Base-by-base conservation (phyloP, 2,888 invertebrate genomes). In the Luperina nickerlii region DNA sequence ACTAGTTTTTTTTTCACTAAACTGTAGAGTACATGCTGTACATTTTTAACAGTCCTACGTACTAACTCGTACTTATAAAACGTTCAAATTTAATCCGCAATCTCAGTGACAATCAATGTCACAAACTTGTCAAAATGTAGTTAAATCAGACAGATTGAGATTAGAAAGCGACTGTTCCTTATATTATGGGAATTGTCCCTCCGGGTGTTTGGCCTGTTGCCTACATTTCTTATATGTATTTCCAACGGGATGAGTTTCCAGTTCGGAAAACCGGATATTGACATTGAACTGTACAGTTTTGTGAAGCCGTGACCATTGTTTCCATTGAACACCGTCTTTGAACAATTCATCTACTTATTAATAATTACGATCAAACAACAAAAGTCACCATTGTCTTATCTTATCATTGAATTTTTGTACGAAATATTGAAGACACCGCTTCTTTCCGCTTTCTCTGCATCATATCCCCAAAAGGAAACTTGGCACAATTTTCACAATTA, bases 381-480 rank as follows among this genome's bases (percentile, higher is more conserved):
- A 60, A 18, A 38, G 54, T 24, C 18, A 60, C n/a, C 18, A n/a
- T 38, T 60, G 18, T n/a, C 45, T 18, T 45, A 0, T 27, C 13
- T 1, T 32, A n/a, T 24, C n/a, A 20, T 45, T 45, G 3, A 27
- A 18, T 54, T 42, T 74, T 38, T 57, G n/a, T 60, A 38, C 15
- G 9, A 32, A 60, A 8, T 9, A 38, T 48, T 1, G 2, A 48
- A 60, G 5, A 20, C 9, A n/a, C 15, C 2, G 13, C 2, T 24
- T 45, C 1, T 75, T 57, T 11, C 1, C 11, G 27, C 45, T 60
- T 48, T 24, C 3, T 42, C 9, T 68, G 13, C 11, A 27, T 18
- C 48, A 66, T 11, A 24, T 3, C 18, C 38, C 13, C 42, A 27
- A 84, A 75, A 70, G 18, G 5, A 74, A 84, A 62, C 27, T 27